These are phyloP conservation scores for Himalopsyche tibetana DNA, from an alignment of 2,888 invertebrate species.

Conservation along the genomic window DNA sequence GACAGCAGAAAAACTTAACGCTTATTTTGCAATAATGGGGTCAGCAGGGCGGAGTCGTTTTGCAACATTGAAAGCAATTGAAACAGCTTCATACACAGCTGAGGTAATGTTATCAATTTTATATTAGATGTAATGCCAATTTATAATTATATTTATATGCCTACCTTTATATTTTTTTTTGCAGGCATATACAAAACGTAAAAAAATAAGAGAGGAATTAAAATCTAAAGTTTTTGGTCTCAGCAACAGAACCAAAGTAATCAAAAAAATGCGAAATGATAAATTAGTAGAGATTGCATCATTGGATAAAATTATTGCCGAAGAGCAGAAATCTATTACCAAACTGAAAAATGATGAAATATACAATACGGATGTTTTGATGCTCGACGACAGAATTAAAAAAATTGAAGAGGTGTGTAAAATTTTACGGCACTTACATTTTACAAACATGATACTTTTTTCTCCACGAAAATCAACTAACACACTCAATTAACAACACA, in stretches of 20 bases:
- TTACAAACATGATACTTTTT: no score
- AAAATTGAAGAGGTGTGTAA: neutral
- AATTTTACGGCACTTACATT: neutral
- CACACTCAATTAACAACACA: no score
- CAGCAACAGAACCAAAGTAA: conserved; percentile 70
- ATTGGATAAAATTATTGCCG: conserved; percentile 58
- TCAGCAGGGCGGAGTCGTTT: neutral
- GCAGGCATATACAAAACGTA: conserved; percentile 67
- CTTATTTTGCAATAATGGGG: conserved; percentile 47
- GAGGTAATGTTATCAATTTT: conserved; percentile 46
- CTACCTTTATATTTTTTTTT: conserved; percentile 67
- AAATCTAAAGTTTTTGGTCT: conserved; percentile 43
- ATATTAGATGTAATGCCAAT: neutral
- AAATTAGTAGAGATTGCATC: conserved; percentile 66
- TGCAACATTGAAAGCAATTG: conserved; percentile 59
- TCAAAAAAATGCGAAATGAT: conserved; percentile 73
- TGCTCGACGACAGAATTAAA: conserved; percentile 5
- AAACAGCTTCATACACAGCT: conserved; percentile 47
- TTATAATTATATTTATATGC: neutral
- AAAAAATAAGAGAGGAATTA: conserved; percentile 36
- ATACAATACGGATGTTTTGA: conserved; percentile 51
- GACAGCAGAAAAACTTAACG: neutral
- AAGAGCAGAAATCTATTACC: conserved; percentile 61
- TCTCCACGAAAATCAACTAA: no score
- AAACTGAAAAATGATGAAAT: conserved; percentile 59